Percentiles rank a stretch among this genome's conserved stretches.
phyloP scores from a whole-genome alignment of 1,140 invertebrate species.

The Pygmarrhopalites habei region DNA sequence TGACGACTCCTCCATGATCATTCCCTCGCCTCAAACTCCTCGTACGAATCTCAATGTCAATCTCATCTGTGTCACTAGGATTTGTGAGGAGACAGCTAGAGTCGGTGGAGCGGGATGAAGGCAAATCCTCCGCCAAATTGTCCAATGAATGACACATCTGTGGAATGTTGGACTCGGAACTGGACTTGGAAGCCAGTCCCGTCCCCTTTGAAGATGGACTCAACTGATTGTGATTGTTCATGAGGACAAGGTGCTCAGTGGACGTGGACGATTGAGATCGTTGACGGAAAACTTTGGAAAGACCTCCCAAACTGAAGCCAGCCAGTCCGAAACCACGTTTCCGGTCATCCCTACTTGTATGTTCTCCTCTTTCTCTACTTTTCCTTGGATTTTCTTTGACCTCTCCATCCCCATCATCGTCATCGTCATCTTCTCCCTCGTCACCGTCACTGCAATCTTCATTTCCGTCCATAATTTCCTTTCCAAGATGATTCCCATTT shows the following conservation, averaged over 20 bases:
- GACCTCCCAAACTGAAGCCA: conserved; percentile 12
- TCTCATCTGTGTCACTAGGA: neutral
- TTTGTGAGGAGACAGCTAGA: conserved; percentile 27
- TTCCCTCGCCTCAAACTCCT: neutral
- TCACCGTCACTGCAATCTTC: conserved; percentile 7
- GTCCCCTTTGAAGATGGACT: neutral
- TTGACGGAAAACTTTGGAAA: conserved; percentile 13
- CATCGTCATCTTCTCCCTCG: conserved; percentile 1
- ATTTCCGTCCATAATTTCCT: neutral
- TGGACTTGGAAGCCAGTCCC: conserved; percentile 28
- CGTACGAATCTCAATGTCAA: neutral
- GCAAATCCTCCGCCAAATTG: conserved; percentile 27
- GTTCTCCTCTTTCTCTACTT: neutral
- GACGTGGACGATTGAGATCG: conserved; percentile 4
- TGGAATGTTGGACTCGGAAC: conserved; percentile 37
- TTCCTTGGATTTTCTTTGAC: neutral
- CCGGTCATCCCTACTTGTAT: neutral
- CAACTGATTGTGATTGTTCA: conserved; percentile 25
- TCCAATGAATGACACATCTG: conserved; percentile 37
- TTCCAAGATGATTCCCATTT: no score
- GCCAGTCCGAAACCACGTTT: conserved; percentile 19
- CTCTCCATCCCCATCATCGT: conserved; percentile 6
- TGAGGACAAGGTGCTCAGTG: conserved; percentile 11
- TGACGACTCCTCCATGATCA: neutral
- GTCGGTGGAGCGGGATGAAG: conserved; percentile 31